phyloP scores from a whole-genome alignment of 2,888 invertebrate genomes.

The Tenthredo distinguenda region DNA sequence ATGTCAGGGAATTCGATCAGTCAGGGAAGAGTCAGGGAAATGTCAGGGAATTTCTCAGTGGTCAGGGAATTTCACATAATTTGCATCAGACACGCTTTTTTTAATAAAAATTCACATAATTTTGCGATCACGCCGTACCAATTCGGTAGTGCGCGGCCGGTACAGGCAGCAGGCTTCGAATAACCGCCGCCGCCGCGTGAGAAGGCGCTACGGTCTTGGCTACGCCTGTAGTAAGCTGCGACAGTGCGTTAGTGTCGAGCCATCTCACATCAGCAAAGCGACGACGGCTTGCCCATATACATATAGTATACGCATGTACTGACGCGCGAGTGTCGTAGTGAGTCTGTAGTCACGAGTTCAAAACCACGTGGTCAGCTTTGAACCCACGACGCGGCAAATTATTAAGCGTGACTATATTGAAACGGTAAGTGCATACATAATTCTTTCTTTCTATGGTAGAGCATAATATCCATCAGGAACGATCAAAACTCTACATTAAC shows the following conservation, averaged over 20 bases:
- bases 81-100: neutral
- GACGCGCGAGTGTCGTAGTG: neutral
- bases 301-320: neutral
- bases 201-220: neutral
- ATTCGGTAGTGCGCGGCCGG: neutral
- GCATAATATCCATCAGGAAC: neutral
- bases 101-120: neutral
- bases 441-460: neutral
- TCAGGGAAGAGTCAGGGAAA: slow-evolving; percentile 37
- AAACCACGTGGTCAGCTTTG: slow-evolving; percentile 7
- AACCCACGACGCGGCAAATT: neutral
- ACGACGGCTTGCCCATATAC: neutral
- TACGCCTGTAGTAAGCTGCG: neutral
- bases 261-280: neutral
- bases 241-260: neutral
- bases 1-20: slow-evolving; percentile 25
- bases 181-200: neutral
- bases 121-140: neutral
- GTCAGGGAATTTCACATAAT: neutral
- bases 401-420: neutral
- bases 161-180: neutral
- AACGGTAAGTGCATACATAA: slow-evolving; percentile 29
- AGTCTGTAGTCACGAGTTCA: neutral
- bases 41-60: slow-evolving; percentile 16
- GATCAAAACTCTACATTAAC: neutral